These are phyloP conservation scores for Eulemur macaco DNA, from an alignment of 2,113 vertebrate species.

Conservation along the genomic window DNA sequence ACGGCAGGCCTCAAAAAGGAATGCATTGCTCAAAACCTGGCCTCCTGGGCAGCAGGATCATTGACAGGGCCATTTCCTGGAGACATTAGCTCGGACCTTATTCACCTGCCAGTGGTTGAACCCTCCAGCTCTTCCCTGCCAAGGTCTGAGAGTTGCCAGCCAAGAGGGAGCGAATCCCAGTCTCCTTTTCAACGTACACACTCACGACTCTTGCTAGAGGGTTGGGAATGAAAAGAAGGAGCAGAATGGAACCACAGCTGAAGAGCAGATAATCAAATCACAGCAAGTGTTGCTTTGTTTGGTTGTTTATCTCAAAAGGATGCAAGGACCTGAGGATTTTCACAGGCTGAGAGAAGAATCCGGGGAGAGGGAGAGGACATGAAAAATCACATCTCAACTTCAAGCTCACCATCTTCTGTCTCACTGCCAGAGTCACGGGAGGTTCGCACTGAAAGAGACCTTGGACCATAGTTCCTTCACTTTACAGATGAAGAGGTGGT, in stretches of 20 bases:
- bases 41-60: background rate
- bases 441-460: background rate
- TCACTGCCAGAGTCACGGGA: background rate
- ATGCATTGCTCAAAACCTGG: background rate
- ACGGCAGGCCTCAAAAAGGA: background rate
- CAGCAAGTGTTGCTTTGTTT: background rate
- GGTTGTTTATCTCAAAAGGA: background rate
- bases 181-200: background rate
- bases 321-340: background rate
- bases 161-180: background rate
- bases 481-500: background rate
- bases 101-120: background rate
- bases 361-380: background rate
- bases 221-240: background rate
- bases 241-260: background rate
- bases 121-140: background rate
- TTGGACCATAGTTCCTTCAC: background rate
- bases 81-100: too few species aligned
- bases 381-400: background rate
- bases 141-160: background rate
- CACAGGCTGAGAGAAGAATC: background rate
- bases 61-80: too few species aligned
- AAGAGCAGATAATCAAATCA: background rate
- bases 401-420: background rate
- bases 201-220: background rate